phyloP scores from a whole-genome alignment of 2,888 invertebrate genomes.

The Microchrysa polita region DNA sequence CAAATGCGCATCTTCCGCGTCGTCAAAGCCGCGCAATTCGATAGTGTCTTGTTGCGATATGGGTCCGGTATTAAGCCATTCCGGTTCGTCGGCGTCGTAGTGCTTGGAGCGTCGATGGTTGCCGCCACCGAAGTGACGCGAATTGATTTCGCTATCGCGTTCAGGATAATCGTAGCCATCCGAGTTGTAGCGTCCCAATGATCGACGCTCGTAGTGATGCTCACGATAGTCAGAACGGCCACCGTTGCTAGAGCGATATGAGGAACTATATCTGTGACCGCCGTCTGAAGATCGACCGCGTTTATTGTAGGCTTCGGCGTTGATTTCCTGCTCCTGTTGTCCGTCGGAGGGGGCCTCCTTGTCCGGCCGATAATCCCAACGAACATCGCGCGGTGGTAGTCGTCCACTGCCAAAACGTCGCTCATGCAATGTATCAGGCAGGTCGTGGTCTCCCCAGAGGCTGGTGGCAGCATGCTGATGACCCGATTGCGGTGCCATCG shows the following conservation, averaged over 20 bases:
- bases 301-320: conserved; percentile 47
- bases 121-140: conserved; percentile 51
- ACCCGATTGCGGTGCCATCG: conserved; percentile 27
- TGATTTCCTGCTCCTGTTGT: conserved; percentile 46
- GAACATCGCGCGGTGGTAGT: conserved; percentile 71
- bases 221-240: conserved; percentile 52
- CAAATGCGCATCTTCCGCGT: conserved; percentile 57
- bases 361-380: conserved; percentile 65
- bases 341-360: conserved; percentile 30
- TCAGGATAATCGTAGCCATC: conserved; percentile 54
- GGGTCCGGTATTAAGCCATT: conserved; percentile 92
- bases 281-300: neutral
- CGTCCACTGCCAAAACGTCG: conserved; percentile 88
- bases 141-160: conserved; percentile 48
- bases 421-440: conserved; percentile 50
- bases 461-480: neutral
- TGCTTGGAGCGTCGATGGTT: conserved; percentile 66
- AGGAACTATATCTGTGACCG: conserved; percentile 41
- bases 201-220: conserved; percentile 66
- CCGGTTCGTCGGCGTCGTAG: conserved; percentile 82
- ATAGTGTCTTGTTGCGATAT: conserved; percentile 91
- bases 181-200: conserved; percentile 67
- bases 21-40: conserved; percentile 92
- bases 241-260: conserved; percentile 49
- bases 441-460: conserved; percentile 33